Evolutionary conservation across 2,888 invertebrate species (phyloP).

Genomic region (Caradrina clavipalpis): DNA sequence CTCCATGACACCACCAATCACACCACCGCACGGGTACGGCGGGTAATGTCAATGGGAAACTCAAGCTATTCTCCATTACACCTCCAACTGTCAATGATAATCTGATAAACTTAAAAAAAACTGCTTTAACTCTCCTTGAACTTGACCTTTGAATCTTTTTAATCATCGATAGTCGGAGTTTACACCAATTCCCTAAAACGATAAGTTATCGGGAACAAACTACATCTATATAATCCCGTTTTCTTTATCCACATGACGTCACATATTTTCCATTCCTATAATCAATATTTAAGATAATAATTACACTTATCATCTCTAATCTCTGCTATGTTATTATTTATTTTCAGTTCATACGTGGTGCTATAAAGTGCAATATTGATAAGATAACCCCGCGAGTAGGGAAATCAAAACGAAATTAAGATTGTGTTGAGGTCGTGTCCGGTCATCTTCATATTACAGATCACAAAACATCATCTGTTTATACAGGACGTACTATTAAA

Average conservation of each 20-base stretch:
- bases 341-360: conserved; percentile 25
- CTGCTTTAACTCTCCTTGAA: neutral
- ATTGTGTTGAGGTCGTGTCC: conserved; percentile 44
- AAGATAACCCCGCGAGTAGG: conserved; percentile 50
- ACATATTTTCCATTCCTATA: neutral
- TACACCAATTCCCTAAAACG: neutral
- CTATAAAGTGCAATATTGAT: conserved; percentile 28
- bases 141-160: neutral
- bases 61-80: neutral
- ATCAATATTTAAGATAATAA: conserved; percentile 21
- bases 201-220: neutral
- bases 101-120: too few relatives aligned
- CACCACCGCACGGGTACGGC: too few relatives aligned
- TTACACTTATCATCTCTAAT: conserved; percentile 21
- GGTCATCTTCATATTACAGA: conserved; percentile 33
- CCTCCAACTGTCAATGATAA: neutral
- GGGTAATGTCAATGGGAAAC: too few relatives aligned
- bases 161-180: neutral
- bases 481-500: conserved; percentile 16
- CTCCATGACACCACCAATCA: neutral
- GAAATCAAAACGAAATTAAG: conserved; percentile 53
- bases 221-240: neutral
- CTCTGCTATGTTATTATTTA: conserved; percentile 20
- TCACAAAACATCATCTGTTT: conserved; percentile 22
- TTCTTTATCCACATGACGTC: conserved; percentile 3